phyloP scores from a whole-genome alignment of 2,113 vertebrate species.

The Entomyzon cyanotis region DNA sequence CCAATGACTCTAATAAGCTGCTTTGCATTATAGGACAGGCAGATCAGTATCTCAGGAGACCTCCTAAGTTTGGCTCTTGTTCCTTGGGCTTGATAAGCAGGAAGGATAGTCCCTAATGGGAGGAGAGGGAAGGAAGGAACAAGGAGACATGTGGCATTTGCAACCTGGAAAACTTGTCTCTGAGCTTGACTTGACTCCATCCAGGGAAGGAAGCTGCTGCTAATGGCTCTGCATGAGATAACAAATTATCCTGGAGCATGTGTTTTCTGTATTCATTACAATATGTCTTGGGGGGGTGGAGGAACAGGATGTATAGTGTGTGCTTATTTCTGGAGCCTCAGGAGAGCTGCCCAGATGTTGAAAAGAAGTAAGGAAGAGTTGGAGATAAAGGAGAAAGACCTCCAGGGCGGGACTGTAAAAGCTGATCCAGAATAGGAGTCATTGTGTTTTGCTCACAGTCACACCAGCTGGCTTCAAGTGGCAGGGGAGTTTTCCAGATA shows the following conservation, averaged over 20 bases:
- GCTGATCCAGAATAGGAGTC: constrained; percentile 15
- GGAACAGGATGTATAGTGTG: not conserved
- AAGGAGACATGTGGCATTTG: constrained; percentile 18
- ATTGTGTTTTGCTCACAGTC: constrained; percentile 19
- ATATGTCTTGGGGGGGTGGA: not conserved
- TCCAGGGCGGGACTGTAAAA: not conserved
- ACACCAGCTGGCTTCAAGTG: constrained; percentile 32
- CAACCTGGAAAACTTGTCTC: constrained; percentile 45
- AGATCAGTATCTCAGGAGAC: constrained; percentile 1
- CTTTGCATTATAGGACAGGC: constrained; percentile 10
- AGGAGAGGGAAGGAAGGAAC: constrained; percentile 19
- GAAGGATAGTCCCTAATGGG: constrained; percentile 27
- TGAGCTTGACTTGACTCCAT: constrained; percentile 38
- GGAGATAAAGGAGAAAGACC: constrained; percentile 18
- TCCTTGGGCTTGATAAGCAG: constrained; percentile 15
- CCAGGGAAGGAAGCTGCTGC: not conserved
- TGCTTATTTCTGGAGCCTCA: constrained; percentile 41
- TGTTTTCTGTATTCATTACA: constrained; percentile 3
- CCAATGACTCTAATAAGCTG: not conserved
- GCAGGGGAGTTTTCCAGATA: constrained; percentile 22
- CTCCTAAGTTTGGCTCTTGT: not conserved
- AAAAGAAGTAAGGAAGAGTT: not conserved
- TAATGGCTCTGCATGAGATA: constrained; percentile 27
- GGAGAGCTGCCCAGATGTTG: constrained; percentile 39
- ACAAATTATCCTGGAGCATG: not conserved